Conservation (phyloP, 2,113 vertebrate species). For the Halichoeres trimaculatus region DNA sequence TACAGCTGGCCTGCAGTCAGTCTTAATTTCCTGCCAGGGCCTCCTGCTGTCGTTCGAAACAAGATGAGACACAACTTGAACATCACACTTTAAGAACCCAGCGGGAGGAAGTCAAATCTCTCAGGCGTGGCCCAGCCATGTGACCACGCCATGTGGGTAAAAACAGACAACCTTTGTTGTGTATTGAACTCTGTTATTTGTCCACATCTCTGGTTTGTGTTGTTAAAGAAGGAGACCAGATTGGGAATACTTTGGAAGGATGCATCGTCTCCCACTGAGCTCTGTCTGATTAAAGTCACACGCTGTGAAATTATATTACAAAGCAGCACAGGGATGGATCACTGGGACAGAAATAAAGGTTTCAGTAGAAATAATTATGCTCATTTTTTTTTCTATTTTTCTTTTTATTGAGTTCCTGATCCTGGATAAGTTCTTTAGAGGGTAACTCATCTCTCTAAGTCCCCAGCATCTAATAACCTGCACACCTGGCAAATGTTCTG, state of each 20-base stretch:
- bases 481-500: too few species aligned
- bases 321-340: conserved; percentile 26
- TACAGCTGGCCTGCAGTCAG: conserved; percentile 6
- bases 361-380: neutral
- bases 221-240: neutral
- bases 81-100: conserved; percentile 32
- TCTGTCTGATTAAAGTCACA: conserved; percentile 36
- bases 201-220: neutral
- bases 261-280: conserved; percentile 24
- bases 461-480: too few species aligned
- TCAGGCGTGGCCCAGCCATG: conserved; percentile 11
- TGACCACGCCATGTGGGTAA: neutral
- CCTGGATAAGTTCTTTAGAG: too few species aligned
- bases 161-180: conserved; percentile 26
- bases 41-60: conserved; percentile 30
- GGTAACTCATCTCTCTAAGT: too few species aligned
- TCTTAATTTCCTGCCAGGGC: neutral
- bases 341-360: conserved; percentile 14
- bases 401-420: too few species aligned
- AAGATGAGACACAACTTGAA: conserved; percentile 32
- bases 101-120: conserved; percentile 30
- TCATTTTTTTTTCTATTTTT: too few species aligned
- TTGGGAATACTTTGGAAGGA: conserved; percentile 31
- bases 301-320: conserved; percentile 28
- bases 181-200: conserved; percentile 26